Conservation (phyloP, 2,888 invertebrate species). For the Ecliptopera silaceata region DNA sequence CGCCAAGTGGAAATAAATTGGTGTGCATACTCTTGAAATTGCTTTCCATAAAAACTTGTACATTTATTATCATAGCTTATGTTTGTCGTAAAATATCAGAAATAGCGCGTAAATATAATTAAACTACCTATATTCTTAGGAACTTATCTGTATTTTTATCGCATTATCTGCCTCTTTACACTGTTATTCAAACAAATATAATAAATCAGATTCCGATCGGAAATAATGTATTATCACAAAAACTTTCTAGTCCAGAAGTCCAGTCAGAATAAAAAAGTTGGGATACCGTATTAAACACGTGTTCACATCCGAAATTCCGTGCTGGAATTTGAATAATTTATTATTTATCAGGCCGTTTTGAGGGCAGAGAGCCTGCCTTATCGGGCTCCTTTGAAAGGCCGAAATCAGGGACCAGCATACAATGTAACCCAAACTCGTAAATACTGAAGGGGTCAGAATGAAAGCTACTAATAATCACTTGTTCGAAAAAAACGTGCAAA, state of each 20-base stretch:
- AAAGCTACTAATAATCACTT: slow-evolving; percentile 4
- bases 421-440: slow-evolving; percentile 22
- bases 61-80: background rate
- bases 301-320: slow-evolving; percentile 29
- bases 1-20: slow-evolving; percentile 10
- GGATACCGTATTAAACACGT: slow-evolving; percentile 9
- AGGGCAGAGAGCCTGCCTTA: slow-evolving; percentile 54
- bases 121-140: no score
- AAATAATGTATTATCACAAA: no score
- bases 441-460: slow-evolving; percentile 11
- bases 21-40: background rate
- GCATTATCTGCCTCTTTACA: background rate
- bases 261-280: background rate
- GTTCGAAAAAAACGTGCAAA: slow-evolving; percentile 1
- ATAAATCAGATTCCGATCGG: no score
- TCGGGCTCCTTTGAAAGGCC: slow-evolving; percentile 49
- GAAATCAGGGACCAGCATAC: slow-evolving; percentile 39
- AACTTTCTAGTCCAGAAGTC: background rate
- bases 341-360: slow-evolving; percentile 55
- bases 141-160: no score
- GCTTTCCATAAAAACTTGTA: background rate
- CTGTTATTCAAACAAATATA: no score
- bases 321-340: slow-evolving; percentile 50
- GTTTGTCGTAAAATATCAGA: no score
- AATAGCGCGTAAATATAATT: background rate